These are phyloP conservation scores for Brachyrhaphis roseni DNA, from an alignment of 2,797 vertebrate genomes.

Conservation along the genomic window DNA sequence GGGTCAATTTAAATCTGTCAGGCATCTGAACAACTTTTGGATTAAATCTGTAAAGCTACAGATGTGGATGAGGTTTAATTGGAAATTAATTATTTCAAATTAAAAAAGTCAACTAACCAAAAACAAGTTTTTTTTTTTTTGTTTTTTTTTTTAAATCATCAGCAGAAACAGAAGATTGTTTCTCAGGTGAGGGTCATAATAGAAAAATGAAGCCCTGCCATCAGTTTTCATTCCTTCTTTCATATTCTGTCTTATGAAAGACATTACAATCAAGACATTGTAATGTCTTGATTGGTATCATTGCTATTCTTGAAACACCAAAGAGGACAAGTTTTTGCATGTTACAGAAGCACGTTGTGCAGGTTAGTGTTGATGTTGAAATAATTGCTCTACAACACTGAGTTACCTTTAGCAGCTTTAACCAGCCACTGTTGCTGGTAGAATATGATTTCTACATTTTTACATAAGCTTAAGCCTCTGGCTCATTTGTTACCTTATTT, in stretches of 20 bases:
- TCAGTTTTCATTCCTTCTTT: neutral
- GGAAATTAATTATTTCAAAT: neutral
- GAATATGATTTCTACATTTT: neutral
- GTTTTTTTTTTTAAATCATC: neutral
- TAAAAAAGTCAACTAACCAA: neutral
- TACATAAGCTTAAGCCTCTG: neutral
- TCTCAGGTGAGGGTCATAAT: neutral
- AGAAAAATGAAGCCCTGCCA: neutral
- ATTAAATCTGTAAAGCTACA: neutral
- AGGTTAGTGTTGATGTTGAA: neutral
- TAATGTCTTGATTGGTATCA: neutral
- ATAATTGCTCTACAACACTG: neutral
- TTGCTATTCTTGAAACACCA: neutral
- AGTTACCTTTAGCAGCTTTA: neutral
- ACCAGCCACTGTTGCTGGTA: neutral
- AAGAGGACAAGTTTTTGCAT: constrained; percentile 16
- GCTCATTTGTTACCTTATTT: neutral
- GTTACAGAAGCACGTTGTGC: constrained; percentile 4
- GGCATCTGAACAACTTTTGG: neutral
- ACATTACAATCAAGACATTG: no score
- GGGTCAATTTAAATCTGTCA: neutral
- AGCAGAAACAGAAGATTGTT: neutral
- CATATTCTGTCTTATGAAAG: neutral
- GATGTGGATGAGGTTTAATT: neutral
- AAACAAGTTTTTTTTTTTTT: neutral